Conservation (phyloP, 2,888 invertebrate species). For the Drosophila paranaensis region DNA sequence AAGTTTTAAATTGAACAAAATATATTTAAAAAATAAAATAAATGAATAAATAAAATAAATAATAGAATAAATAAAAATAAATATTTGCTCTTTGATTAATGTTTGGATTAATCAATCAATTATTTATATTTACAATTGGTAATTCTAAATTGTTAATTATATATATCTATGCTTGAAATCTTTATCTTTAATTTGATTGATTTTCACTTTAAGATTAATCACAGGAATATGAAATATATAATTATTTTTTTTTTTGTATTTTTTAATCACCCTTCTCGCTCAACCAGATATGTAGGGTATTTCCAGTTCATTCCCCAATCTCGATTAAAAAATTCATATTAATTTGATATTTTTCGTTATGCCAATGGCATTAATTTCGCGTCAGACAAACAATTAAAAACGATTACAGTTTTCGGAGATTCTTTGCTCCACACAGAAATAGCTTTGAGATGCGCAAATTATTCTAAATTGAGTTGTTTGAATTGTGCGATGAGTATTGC, state of each 20-base stretch:
- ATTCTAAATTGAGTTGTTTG: constrained; percentile 45
- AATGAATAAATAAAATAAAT: no score
- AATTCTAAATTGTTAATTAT: no score
- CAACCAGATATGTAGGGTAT: constrained; percentile 10
- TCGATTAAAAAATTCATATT: constrained; percentile 10
- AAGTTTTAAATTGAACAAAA: no score
- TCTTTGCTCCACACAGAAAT: constrained; percentile 30
- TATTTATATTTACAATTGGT: background rate
- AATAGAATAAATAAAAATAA: no score
- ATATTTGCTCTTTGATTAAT: background rate
- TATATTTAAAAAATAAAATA: no score
- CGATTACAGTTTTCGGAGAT: constrained; percentile 36
- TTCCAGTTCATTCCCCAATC: background rate
- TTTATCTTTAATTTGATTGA: background rate
- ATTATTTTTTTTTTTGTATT: background rate
- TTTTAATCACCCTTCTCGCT: background rate
- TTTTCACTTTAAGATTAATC: background rate
- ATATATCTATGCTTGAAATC: no score
- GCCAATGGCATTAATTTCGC: constrained; percentile 31
- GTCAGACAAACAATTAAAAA: constrained; percentile 41
- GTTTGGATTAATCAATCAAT: background rate
- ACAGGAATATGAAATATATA: background rate
- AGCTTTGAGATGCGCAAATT: constrained; percentile 51
- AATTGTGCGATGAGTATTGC: constrained; percentile 23
- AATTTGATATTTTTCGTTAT: constrained; percentile 18